phyloP scores from a whole-genome alignment of 2,888 invertebrate genomes.

The Macropis europaea region DNA sequence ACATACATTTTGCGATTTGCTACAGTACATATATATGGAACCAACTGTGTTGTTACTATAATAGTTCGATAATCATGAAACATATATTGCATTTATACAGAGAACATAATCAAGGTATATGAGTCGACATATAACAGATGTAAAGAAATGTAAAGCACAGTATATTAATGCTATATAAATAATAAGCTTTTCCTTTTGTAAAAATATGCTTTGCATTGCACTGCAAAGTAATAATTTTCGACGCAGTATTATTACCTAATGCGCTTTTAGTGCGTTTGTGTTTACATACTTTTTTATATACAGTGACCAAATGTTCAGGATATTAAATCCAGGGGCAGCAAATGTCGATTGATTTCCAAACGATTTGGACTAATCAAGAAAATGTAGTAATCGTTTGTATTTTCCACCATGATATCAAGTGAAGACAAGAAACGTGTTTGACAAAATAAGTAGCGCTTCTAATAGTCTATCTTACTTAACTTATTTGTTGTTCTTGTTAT shows the following conservation, averaged over 20 bases:
- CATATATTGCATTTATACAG: conserved; percentile 43
- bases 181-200: conserved; percentile 2
- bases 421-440: neutral
- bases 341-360: conserved; percentile 29
- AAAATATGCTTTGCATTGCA: neutral
- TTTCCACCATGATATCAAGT: neutral
- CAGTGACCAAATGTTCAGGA: conserved; percentile 49
- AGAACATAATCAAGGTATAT: conserved; percentile 14
- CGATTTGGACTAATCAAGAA: neutral
- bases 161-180: conserved; percentile 3
- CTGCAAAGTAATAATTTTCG: conserved; percentile 15
- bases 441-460: neutral
- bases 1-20: conserved; percentile 38
- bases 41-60: conserved; percentile 47
- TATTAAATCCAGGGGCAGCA: conserved; percentile 17
- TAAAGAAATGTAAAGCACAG: conserved; percentile 8
- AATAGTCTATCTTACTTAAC: conserved; percentile 7
- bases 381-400: neutral
- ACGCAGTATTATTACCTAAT: conserved; percentile 32
- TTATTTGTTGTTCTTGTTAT: conserved; percentile 17
- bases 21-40: conserved; percentile 27
- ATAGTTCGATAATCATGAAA: conserved; percentile 25
- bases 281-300: conserved; percentile 16
- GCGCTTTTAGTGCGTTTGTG: conserved; percentile 15
- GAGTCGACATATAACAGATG: conserved; percentile 7